Percentiles rank a stretch among this genome's conserved stretches.
phyloP scores from a whole-genome alignment of 2,888 invertebrate genomes.

The Stomorhina lunata region DNA sequence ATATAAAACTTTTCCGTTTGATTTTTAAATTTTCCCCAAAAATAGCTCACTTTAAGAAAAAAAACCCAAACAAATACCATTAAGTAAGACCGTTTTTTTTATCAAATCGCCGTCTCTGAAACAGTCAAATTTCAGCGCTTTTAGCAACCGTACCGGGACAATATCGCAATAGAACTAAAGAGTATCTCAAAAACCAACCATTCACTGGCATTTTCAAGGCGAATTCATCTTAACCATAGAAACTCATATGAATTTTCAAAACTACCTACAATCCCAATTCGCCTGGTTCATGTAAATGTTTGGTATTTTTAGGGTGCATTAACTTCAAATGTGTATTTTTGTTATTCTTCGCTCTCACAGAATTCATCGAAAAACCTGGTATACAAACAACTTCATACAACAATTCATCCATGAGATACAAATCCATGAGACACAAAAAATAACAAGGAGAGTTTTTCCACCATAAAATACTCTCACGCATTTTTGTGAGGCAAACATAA shows the following conservation, averaged over 20 bases:
- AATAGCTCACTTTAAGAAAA: neutral
- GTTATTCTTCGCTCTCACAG: neutral
- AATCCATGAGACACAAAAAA: no score
- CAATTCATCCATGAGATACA: constrained; percentile 28
- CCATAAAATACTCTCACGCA: neutral
- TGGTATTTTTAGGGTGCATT: constrained; percentile 51
- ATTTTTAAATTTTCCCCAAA: neutral
- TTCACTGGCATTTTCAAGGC: constrained; percentile 34
- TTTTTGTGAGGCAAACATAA: neutral
- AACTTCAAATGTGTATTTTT: constrained; percentile 36
- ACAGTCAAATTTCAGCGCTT: constrained; percentile 49
- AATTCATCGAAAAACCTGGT: neutral
- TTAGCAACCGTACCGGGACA: constrained; percentile 63
- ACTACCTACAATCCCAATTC: constrained; percentile 28
- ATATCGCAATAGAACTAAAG: constrained; percentile 64
- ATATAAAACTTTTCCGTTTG: neutral
- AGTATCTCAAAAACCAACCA: constrained; percentile 42
- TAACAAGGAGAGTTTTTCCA: constrained; percentile 13
- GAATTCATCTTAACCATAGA: constrained; percentile 47
- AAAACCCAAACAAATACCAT: constrained; percentile 30
- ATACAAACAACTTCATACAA: constrained; percentile 53
- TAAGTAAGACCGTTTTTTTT: constrained; percentile 44
- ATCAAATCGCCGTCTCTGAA: neutral
- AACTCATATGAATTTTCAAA: neutral
- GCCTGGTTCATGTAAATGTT: neutral